Conservation (phyloP, 2,797 vertebrate genomes). For the Micromesistius poutassou region DNA sequence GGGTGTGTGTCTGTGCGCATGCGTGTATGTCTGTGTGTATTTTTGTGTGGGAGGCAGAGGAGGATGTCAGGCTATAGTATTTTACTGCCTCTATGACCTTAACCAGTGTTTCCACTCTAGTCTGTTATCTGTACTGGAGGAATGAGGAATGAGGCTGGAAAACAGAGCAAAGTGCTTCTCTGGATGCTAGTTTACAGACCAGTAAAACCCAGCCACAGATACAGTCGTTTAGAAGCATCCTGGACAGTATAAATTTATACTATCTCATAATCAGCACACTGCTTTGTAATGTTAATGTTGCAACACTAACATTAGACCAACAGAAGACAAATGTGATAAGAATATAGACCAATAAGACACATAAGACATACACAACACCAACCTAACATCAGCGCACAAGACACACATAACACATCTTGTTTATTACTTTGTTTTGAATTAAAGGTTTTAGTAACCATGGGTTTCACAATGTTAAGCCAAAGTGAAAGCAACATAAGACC, state of each 20-base stretch:
- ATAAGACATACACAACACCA: no score
- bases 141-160: neutral
- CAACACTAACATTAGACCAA: neutral
- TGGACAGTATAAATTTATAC: neutral
- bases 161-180: neutral
- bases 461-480: neutral
- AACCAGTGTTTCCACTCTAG: neutral
- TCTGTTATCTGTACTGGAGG: conserved; percentile 5
- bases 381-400: neutral
- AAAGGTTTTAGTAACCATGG: neutral
- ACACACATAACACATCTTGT: neutral
- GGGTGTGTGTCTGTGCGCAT: neutral
- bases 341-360: no score
- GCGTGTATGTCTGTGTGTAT: neutral
- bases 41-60: neutral
- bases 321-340: neutral
- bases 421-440: neutral
- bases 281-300: neutral
- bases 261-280: neutral
- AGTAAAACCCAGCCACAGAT: neutral
- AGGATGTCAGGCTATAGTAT: conserved; percentile 3
- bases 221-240: neutral
- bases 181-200: neutral
- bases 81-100: conserved; percentile 11
- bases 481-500: neutral